Base-by-base conservation (phyloP, 2,113 vertebrate genomes). In the Stegastes partitus region DNA sequence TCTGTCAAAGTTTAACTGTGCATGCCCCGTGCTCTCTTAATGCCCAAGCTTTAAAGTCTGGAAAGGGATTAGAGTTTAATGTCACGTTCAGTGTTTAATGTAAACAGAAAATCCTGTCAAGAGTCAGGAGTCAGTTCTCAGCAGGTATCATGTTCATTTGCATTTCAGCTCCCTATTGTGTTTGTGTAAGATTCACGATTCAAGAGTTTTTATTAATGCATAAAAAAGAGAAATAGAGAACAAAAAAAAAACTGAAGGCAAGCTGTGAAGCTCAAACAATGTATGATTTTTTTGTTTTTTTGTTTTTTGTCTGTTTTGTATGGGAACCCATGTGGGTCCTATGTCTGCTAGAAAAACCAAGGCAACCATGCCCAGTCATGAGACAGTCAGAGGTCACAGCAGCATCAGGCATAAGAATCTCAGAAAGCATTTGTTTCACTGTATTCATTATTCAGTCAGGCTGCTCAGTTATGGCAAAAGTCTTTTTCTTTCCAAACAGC, bases 331-430 rank as follows among this genome's bases (percentile, higher is more conserved):
- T 45, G 56, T 44, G 47, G 34, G 26, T 25, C 23, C 15, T 11
- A 28, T 4, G 5, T 76, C 28, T 37, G 9, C 15, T 25, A 31
- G 53, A 56, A 69, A 73, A 49, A 10, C 23, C 68, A 37, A 50
- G 61, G 26, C 64, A 79, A 9, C 68, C 34, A 11, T 42, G 39
- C 70, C 66, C 68, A 56, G 74, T 89, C 91, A 86, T 82, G 81
- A 88, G 89, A 91, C 62, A 64, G 82, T 59, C 71, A 77, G 77
- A 79, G 80, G 82, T 82, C 77, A 58, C n/a, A 55, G 57, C 22
- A 45, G 39, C 11, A n/a, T 76, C 61, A 78, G 51, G 59, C 47
- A 0, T 45, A 56, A 56, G 54, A 68, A 25, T 70, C 64, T 49
- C 51, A 79, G 59, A 58, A 57, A 74, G 54, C 53, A 69, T 28